Base-by-base conservation (phyloP, 2,888 invertebrate genomes). In the Cyrtodaria siliqua region DNA sequence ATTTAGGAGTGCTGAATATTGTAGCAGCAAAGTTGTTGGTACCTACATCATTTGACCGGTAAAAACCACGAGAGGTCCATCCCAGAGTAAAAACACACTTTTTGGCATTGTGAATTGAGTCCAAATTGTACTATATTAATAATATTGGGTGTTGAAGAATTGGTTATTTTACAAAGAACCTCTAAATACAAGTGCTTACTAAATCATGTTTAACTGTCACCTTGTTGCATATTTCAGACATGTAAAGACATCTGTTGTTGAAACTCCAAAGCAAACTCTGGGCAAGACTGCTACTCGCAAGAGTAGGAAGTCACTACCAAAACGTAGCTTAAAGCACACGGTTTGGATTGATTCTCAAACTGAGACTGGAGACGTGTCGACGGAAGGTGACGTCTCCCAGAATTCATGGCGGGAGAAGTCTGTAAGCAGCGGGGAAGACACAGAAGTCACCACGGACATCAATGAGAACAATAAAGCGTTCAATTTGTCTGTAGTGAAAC, bases 301-400 rank as follows among this genome's bases (percentile, higher is more conserved):
- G 57, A 75, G 69, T 55, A 56, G 75, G 16, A 76, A 76, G 47
- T 76, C 75, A 23, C 70, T 70, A 55, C 75, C 75, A 61, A 70
- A 70, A 38, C 40, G 69, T 44, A 76, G 70, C 38, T 26, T 70
- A 29, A 69, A 70, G 49, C 70, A 68, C 44, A 20, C 64, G 38
- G 59, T 29, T 20, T 49, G 56, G 20, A n/a, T 63, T 8, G 69
- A 56, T 20, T 64, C 63, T 8, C 59, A 60, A 14, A 60, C 60
- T 20, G 63, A 50, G 14, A 44, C 66, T 9, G 57, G 27, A n/a
- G 75, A 64, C 40, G 33, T 29, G 44, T 44, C 52, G 18, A n/a
- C 59, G 18, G 57, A 47, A 4, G 50, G 57, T 44, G 33, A 14
- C 16, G 29, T 23, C 24, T 53, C 61, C 14, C 33, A 8, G 33